A percentile compares a stretch with the other conserved stretches of the same genome.
Conservation (phyloP, 1,140 invertebrate species). For the Globodera rostochiensis region DNA sequence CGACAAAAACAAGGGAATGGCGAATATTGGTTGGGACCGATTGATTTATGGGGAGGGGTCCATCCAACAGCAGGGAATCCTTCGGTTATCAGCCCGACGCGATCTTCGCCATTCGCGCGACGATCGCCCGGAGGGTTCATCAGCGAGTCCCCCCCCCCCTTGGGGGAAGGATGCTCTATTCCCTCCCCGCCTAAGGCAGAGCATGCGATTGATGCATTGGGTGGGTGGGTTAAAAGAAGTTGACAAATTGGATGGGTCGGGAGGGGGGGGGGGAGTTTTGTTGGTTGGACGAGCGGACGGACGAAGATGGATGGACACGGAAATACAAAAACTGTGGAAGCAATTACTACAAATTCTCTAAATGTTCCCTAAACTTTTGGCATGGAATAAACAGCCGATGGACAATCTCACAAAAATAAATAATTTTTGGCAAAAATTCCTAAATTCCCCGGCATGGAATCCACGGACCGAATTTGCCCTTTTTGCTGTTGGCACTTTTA, state of each 20-base stretch:
- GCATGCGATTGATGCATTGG: not conserved
- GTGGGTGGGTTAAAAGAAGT: not conserved
- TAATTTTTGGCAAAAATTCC: not conserved
- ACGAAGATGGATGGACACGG: conserved; percentile 3
- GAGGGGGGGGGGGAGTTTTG: not conserved
- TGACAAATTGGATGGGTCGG: not conserved
- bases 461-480: conserved; percentile 15
- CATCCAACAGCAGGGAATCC: not conserved
- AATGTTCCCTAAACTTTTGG: not conserved
- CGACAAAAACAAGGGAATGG: conserved; percentile 16
- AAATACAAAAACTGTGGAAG: not conserved
- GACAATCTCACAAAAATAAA: not conserved
- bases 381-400: not conserved
- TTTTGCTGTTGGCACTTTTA: conserved; percentile 11
- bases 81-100: conserved; percentile 14
- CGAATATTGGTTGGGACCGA: conserved; percentile 3
- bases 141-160: no score
- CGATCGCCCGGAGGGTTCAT: not conserved
- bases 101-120: conserved; percentile 10
- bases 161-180: not conserved
- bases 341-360: not conserved
- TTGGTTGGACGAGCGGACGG: not conserved
- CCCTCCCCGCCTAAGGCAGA: not conserved
- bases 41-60: conserved; percentile 8
- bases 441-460: not conserved